Conservation (phyloP, 1,140 invertebrate species). For the Drosophila nigromelanica region DNA sequence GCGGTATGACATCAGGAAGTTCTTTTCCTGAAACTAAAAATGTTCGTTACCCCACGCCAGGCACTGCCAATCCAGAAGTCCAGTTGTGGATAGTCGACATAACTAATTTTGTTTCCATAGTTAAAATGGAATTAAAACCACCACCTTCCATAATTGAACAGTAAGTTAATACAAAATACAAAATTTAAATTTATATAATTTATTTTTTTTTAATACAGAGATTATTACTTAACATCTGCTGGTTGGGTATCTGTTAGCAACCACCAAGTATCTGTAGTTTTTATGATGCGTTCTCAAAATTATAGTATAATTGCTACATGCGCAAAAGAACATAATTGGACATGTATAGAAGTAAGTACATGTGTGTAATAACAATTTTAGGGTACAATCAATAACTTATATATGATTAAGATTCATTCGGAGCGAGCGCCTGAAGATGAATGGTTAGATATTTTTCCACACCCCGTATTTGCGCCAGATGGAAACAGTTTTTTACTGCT, state of each 20-base stretch:
- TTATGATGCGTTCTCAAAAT: slow-evolving; percentile 96
- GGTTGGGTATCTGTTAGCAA: slow-evolving; percentile 91
- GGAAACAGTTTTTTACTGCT: slow-evolving; percentile 93
- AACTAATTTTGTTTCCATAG: slow-evolving; percentile 86
- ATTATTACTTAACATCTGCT: slow-evolving; percentile 95
- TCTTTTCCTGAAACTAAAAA: slow-evolving; percentile 90
- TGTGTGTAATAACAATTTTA: not conserved
- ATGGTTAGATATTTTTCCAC: slow-evolving; percentile 93
- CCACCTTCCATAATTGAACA: slow-evolving; percentile 89
- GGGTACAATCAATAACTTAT: not conserved
- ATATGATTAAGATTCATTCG: slow-evolving; percentile 87
- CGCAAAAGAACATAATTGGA: slow-evolving; percentile 89
- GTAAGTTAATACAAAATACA: slow-evolving; percentile 85
- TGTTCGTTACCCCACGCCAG: slow-evolving; percentile 92
- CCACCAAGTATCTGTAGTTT: slow-evolving; percentile 91
- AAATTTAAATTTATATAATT: not conserved
- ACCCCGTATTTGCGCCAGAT: slow-evolving; percentile 92
- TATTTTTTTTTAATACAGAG: slow-evolving; percentile 85
- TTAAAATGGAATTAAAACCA: slow-evolving; percentile 88
- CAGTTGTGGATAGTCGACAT: slow-evolving; percentile 92
- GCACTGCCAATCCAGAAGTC: slow-evolving; percentile 92
- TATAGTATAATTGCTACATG: slow-evolving; percentile 92
- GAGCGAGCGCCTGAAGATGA: slow-evolving; percentile 91
- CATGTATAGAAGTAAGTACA: slow-evolving; percentile 90
- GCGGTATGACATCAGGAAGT: slow-evolving; percentile 74